Percentiles rank a stretch among this genome's conserved stretches.
Conservation (phyloP, 2,888 invertebrate species). For the Cephus spinipes region DNA sequence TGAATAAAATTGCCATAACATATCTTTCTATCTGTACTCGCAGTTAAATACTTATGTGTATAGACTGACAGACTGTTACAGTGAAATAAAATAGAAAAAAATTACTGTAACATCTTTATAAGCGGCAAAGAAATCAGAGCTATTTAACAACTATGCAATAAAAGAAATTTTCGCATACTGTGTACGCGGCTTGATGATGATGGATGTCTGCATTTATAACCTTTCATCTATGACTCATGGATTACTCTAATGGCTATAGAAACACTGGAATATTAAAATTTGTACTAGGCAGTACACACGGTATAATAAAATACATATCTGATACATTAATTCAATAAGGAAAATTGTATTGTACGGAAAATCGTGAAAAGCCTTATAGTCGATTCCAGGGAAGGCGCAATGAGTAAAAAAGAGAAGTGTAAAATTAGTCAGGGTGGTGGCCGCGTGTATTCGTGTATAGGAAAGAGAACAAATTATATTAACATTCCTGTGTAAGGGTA, state of each 20-base stretch:
- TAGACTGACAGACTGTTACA: background rate
- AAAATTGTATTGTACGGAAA: background rate
- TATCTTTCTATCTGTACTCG: background rate
- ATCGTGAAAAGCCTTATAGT: background rate
- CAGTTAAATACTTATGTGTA: background rate
- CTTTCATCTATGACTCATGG: background rate
- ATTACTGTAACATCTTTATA: background rate
- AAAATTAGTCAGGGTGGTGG: background rate
- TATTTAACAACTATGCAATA: background rate
- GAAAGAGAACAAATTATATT: conserved; percentile 46
- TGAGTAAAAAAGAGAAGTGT: background rate
- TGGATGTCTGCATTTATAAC: conserved; percentile 41
- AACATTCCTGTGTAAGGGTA: conserved; percentile 51
- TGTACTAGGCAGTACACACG: background rate
- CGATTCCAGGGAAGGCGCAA: background rate
- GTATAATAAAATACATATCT: background rate
- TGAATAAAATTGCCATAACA: background rate
- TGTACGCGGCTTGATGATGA: conserved; percentile 41
- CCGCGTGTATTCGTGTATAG: background rate
- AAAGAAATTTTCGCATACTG: conserved; percentile 28
- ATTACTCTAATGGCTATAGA: background rate
- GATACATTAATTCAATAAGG: background rate
- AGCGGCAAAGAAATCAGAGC: background rate
- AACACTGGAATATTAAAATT: background rate
- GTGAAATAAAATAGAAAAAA: background rate